Evolutionary conservation across 2,113 vertebrate species (phyloP).

Genomic region (Microcebus jonahi): DNA sequence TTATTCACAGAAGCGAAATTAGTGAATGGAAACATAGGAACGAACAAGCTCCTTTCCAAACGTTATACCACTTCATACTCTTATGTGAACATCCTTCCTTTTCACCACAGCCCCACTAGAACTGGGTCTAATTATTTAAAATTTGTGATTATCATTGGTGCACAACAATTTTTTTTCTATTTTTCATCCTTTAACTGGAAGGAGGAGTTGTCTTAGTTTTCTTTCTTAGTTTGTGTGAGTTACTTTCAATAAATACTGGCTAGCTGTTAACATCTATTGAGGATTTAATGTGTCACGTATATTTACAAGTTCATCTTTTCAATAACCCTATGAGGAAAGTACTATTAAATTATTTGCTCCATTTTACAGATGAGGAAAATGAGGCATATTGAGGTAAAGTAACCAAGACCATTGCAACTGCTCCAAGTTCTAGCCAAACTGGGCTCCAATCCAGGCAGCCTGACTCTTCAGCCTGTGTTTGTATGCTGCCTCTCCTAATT

Average conservation of each 20-base stretch:
- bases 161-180: not conserved
- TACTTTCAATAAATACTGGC: not conserved
- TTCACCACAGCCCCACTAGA: not conserved
- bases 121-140: not conserved
- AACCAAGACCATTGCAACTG: not conserved
- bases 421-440: not conserved
- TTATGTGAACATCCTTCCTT: not conserved
- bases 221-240: not conserved
- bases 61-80: not conserved
- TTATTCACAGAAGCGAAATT: not conserved
- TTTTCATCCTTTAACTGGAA: not conserved
- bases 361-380: not conserved
- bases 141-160: not conserved
- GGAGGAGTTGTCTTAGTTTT: not conserved
- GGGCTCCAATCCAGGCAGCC: not conserved
- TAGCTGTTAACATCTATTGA: not conserved
- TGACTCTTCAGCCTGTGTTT: not conserved
- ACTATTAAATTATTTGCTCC: not conserved
- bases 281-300: not conserved
- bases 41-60: not conserved
- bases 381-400: not conserved
- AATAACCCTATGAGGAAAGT: not conserved
- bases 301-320: not conserved
- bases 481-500: not conserved
- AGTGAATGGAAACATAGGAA: not conserved